Evolutionary conservation across 2,888 invertebrate genomes (phyloP).

Genomic region (Aphidius colemani): DNA sequence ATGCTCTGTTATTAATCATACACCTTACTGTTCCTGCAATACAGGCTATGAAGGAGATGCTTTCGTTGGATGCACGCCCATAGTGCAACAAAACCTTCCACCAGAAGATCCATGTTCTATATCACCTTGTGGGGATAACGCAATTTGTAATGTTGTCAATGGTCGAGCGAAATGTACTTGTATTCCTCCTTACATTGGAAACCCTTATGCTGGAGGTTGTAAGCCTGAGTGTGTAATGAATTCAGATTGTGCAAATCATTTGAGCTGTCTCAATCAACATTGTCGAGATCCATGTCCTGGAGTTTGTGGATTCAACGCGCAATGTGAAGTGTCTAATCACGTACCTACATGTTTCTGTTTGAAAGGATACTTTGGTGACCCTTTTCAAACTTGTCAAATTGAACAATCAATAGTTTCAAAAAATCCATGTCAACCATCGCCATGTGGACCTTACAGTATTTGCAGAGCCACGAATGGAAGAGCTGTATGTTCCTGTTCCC

Average conservation of each 20-base stretch:
- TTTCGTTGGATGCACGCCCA: slow-evolving; percentile 76
- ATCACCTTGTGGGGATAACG: slow-evolving; percentile 84
- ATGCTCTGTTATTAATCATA: slow-evolving; percentile 71
- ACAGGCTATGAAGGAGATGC: slow-evolving; percentile 82
- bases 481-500: slow-evolving; percentile 68
- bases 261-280: slow-evolving; percentile 82
- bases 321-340: slow-evolving; percentile 82
- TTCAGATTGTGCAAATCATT: slow-evolving; percentile 76
- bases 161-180: slow-evolving; percentile 78
- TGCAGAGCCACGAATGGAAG: slow-evolving; percentile 65
- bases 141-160: slow-evolving; percentile 74
- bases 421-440: slow-evolving; percentile 67
- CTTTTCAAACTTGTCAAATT: slow-evolving; percentile 75
- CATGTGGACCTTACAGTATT: slow-evolving; percentile 68
- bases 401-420: slow-evolving; percentile 45
- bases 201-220: slow-evolving; percentile 78
- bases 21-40: slow-evolving; percentile 80
- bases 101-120: slow-evolving; percentile 72
- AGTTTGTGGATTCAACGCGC: slow-evolving; percentile 81
- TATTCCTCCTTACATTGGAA: slow-evolving; percentile 85
- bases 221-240: slow-evolving; percentile 84
- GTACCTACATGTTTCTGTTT: slow-evolving; percentile 81
- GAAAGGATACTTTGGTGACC: slow-evolving; percentile 79
- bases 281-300: slow-evolving; percentile 86
- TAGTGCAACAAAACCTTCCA: slow-evolving; percentile 48